phyloP scores from a whole-genome alignment of 2,113 vertebrate genomes.

The Misgurnus mizolepis region DNA sequence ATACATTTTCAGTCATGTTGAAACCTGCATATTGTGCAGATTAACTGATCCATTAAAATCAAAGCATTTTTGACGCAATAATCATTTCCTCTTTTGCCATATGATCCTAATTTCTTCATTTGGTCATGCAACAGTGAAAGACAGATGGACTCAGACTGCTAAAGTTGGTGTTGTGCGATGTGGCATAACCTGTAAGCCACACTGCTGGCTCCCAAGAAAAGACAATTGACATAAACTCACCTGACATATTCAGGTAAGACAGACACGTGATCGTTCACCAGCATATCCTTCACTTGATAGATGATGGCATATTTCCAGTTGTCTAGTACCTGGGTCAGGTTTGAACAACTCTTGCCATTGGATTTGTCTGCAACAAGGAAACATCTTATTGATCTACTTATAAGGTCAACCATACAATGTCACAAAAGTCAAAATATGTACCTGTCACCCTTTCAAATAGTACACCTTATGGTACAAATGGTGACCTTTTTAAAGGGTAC shows the following conservation, averaged over 20 bases:
- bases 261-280: slow-evolving; percentile 79
- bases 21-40: neutral
- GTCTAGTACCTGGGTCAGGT: slow-evolving; percentile 85
- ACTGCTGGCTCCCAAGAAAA: too few species aligned
- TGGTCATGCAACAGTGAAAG: neutral
- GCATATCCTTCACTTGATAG: slow-evolving; percentile 80
- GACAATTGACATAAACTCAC: slow-evolving; percentile 62
- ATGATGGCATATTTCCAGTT: slow-evolving; percentile 90
- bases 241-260: slow-evolving; percentile 86
- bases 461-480: too few species aligned
- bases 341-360: slow-evolving; percentile 75
- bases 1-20: neutral
- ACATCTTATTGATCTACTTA: neutral
- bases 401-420: too few species aligned
- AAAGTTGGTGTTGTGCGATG: neutral
- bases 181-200: too few species aligned
- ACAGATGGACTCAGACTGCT: neutral
- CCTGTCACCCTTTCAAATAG: too few species aligned
- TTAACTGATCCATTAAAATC: neutral
- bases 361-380: slow-evolving; percentile 59
- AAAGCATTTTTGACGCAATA: slow-evolving; percentile 3
- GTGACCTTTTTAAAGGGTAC: too few species aligned
- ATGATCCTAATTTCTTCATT: neutral
- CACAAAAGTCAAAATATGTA: too few species aligned
- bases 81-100: slow-evolving; percentile 11